Percentiles rank a stretch among this genome's conserved stretches.
phyloP scores from a whole-genome alignment of 2,888 invertebrate genomes.

The Tipula lateralis region DNA sequence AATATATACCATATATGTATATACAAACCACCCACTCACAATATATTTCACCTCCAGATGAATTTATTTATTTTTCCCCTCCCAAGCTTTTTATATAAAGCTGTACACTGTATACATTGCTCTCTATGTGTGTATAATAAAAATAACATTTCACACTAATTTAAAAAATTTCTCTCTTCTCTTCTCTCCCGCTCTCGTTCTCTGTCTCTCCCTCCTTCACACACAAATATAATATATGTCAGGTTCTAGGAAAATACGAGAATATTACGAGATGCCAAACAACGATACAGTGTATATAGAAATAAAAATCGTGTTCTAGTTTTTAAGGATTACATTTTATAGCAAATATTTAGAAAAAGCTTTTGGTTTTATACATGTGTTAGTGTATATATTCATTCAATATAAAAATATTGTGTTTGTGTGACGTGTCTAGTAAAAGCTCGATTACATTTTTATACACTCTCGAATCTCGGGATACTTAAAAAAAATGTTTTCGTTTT shows the following conservation, averaged over 20 bases:
- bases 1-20: no score
- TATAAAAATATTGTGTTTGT: background rate
- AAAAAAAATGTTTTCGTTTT: background rate
- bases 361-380: background rate
- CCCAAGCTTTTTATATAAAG: background rate
- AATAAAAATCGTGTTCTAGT: background rate
- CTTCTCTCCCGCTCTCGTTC: no score
- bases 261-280: background rate
- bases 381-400: background rate
- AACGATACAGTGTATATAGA: background rate
- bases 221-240: no score
- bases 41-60: background rate
- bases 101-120: no score
- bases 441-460: background rate
- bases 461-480: background rate
- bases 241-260: background rate
- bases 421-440: background rate
- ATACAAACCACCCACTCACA: background rate
- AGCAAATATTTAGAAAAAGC: background rate
- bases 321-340: slow-evolving; percentile 1
- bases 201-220: background rate
- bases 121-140: no score
- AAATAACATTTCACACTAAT: background rate
- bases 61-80: background rate
- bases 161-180: background rate